Base-by-base conservation (phyloP, 1,140 invertebrate species). In the Drosophila watanabei region DNA sequence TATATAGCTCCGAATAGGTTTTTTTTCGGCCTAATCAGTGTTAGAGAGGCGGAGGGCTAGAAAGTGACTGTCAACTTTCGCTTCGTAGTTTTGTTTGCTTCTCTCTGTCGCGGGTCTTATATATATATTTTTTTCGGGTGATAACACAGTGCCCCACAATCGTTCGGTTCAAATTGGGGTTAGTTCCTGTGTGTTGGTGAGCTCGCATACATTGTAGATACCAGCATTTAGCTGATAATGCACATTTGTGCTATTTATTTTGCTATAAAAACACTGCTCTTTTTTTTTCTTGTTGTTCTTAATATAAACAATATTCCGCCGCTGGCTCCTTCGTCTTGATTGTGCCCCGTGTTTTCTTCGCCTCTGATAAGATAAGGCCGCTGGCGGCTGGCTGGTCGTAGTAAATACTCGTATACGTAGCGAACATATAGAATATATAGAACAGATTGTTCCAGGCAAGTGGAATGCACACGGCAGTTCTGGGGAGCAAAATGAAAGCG, bases 241-340 rank as follows among this genome's bases (percentile, higher is more conserved):
- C 86, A 89, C 86, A 89, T 89, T 89, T 89, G 86, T 86, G 82
- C 86, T 80, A 90, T 90, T 89, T 90, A 82, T 89, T 89, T 86
- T 89, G 79, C 82, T 69, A 79, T 85, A 72, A 76, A 62, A 79
- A 70, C 41, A 64, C 62, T 72, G 39, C 54, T 72, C 56, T 58
- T 72, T 61, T 56, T 72, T 77, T 24, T 24, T 72, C 72, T 24
- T 24, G 35, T 65, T 84, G 70, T 68, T 85, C 69, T 83, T 66
- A 85, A 71, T 79, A 79, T 66, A 78, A 79, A 79, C 75, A 79
- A 70, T 69, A 35, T 57, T 78, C 58, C 66, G 48, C 52, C 14
- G 54, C 39, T 24, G 20, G 39, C 48, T 35, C 68, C 37, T 57
- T 30, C 39, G 24, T 3, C 64, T 46, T 11, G 20, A 48, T 43